Evolutionary conservation across 2,113 vertebrate genomes (phyloP).

Genomic region (Circaetus gallicus): DNA sequence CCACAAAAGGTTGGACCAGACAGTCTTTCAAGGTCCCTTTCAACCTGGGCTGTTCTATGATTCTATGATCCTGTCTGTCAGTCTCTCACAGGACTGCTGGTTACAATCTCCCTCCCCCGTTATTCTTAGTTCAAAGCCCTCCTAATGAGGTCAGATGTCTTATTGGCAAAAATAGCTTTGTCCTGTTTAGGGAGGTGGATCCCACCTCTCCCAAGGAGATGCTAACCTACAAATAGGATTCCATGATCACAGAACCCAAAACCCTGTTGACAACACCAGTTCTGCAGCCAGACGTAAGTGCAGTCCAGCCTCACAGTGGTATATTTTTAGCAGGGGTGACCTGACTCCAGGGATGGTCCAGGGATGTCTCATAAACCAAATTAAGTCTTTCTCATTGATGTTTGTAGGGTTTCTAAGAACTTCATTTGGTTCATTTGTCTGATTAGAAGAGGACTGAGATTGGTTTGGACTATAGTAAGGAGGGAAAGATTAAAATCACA

Average conservation of each 20-base stretch:
- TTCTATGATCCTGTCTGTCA: not conserved
- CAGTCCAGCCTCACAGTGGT: not conserved
- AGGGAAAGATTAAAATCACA: not conserved
- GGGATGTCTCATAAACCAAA: not conserved
- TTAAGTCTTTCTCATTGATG: not conserved
- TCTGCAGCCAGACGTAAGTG: not conserved
- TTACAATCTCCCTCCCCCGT: accelerated
- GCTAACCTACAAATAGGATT: not conserved
- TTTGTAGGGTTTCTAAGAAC: not conserved
- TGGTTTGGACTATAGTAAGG: not conserved
- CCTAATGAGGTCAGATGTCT: not conserved
- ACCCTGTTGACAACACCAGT: accelerated
- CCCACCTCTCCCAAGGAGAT: not conserved
- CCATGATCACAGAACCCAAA: not conserved
- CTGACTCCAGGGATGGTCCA: not conserved
- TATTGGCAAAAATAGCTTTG: not conserved
- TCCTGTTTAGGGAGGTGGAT: not conserved
- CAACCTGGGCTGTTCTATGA: not conserved
- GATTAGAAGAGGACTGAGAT: not conserved
- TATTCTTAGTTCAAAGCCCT: not conserved
- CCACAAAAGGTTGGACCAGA: not conserved
- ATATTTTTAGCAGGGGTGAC: not conserved
- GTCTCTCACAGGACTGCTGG: not conserved
- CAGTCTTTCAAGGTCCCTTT: not conserved
- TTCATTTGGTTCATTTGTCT: not conserved